phyloP scores from a whole-genome alignment of 2,113 vertebrate species.

The Aspidoscelis tigris region DNA sequence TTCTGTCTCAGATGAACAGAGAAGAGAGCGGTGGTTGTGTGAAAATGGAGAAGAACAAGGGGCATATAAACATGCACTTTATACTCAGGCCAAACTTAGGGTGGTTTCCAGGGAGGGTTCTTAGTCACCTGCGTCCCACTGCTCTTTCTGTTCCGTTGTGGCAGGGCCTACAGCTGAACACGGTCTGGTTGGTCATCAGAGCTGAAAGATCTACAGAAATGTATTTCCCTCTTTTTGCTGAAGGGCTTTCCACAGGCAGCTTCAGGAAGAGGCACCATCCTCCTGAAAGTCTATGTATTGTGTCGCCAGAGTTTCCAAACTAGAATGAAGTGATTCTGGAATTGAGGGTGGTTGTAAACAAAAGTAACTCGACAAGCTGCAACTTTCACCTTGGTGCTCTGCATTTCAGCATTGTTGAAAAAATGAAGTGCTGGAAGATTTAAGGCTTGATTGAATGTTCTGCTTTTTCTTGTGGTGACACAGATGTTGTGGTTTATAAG shows the following conservation, averaged over 20 bases:
- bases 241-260: neutral
- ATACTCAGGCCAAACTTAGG: neutral
- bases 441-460: neutral
- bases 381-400: too few species aligned
- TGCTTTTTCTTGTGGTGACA: neutral
- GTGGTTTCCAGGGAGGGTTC: neutral
- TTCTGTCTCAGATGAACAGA: neutral
- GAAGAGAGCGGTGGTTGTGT: neutral
- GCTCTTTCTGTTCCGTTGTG: neutral
- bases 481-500: too few species aligned
- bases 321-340: neutral
- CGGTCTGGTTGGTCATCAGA: neutral
- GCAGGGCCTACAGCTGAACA: neutral
- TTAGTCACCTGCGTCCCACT: neutral
- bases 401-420: neutral
- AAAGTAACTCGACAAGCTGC: neutral
- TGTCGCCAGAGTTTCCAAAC: neutral
- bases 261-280: neutral
- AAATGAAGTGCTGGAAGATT: neutral
- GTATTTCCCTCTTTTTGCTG: fast-evolving
- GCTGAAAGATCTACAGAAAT: neutral
- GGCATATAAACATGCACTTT: neutral
- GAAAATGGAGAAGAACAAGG: neutral
- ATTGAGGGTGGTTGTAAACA: neutral
- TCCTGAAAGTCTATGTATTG: neutral